phyloP scores from a whole-genome alignment of 2,797 vertebrate species.

The Tapera naevia region DNA sequence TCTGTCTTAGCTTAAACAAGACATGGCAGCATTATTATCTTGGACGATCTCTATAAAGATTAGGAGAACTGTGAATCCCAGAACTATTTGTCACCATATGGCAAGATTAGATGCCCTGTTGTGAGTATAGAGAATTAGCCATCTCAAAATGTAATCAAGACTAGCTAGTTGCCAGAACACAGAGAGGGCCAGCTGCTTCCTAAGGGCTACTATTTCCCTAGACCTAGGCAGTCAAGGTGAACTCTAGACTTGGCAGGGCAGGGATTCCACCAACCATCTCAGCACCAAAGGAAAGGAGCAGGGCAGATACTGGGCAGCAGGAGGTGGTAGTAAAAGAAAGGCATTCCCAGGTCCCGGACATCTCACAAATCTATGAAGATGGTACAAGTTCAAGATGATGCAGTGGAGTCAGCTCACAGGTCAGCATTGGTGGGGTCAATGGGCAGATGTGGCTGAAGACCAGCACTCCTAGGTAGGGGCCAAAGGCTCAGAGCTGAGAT shows the following conservation, averaged over 20 bases:
- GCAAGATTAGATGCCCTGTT: background rate
- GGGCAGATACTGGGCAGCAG: background rate
- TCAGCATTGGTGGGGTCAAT: background rate
- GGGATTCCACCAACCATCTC: background rate
- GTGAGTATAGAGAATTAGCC: background rate
- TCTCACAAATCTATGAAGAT: background rate
- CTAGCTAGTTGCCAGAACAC: background rate
- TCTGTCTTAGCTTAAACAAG: background rate
- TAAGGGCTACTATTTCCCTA: background rate
- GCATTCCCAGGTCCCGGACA: background rate
- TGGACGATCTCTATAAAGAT: background rate
- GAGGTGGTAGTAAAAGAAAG: background rate
- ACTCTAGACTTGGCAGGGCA: too few species aligned
- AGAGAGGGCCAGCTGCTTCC: background rate
- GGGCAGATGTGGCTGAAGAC: background rate
- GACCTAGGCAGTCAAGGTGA: background rate
- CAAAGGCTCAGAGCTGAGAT: too few species aligned
- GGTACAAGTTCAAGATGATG: background rate
- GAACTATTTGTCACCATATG: background rate
- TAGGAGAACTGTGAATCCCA: background rate
- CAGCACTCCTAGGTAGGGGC: background rate
- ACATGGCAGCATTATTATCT: background rate
- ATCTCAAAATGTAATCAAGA: background rate
- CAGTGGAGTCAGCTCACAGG: background rate
- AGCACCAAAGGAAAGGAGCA: background rate